Conservation (phyloP, 2,888 invertebrate genomes). For the Tromatobia lineatoria region DNA sequence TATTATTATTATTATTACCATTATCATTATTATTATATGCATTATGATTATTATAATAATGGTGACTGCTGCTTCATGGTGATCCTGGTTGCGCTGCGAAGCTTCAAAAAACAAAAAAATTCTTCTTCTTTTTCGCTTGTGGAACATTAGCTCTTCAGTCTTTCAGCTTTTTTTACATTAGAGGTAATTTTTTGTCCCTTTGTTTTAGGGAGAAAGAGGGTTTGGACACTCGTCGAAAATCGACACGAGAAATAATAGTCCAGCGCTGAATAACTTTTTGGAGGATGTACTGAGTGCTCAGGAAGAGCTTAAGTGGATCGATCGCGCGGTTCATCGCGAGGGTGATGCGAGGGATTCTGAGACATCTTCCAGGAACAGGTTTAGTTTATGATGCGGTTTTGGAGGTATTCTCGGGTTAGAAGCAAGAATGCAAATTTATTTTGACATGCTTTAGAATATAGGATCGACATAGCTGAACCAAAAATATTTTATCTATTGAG, state of each 20-base stretch:
- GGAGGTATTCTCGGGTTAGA: no score
- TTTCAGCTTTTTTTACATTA: conserved; percentile 3
- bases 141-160: not conserved
- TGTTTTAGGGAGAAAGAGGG: conserved; percentile 30
- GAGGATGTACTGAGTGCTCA: conserved; percentile 76
- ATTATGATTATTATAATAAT: not conserved
- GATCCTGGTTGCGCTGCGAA: not conserved
- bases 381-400: not conserved
- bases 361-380: conserved; percentile 22
- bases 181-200: not conserved
- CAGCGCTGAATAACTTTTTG: conserved; percentile 75
- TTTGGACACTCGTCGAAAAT: conserved; percentile 36
- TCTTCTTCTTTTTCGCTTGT: not conserved
- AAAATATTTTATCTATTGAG: no score
- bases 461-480: no score
- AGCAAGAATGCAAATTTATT: no score
- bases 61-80: not conserved
- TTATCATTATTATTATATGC: not conserved
- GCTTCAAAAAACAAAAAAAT: not conserved
- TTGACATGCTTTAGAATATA: no score
- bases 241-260: conserved; percentile 65
- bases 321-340: conserved; percentile 71
- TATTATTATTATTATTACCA: conserved; percentile 4
- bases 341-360: not conserved
- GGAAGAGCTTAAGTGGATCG: conserved; percentile 80